phyloP scores from a whole-genome alignment of 2,797 vertebrate genomes.

The Crenuchus spilurus region DNA sequence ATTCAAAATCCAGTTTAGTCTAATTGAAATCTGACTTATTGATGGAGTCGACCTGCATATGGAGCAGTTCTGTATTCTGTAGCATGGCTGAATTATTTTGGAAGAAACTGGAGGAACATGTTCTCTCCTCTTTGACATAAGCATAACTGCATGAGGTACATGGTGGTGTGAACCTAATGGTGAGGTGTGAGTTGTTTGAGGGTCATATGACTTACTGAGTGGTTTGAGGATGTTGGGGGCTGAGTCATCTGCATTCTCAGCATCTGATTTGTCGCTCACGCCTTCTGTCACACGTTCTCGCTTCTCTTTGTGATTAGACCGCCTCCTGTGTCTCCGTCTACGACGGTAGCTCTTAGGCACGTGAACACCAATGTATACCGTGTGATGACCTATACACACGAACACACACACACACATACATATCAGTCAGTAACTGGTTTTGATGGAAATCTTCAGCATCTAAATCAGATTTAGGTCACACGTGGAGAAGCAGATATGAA shows the following conservation, averaged over 20 bases:
- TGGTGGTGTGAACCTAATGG: too few species aligned
- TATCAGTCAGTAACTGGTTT: too few species aligned
- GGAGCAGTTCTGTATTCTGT: too few species aligned
- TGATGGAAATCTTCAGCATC: not conserved
- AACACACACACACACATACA: slow-evolving; percentile 21
- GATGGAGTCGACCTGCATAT: too few species aligned
- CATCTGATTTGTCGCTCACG: slow-evolving; percentile 85
- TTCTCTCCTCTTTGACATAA: too few species aligned
- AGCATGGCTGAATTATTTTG: too few species aligned
- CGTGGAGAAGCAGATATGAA: not conserved
- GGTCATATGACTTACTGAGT: slow-evolving; percentile 85
- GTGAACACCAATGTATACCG: slow-evolving; percentile 95
- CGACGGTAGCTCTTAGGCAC: slow-evolving; percentile 96
- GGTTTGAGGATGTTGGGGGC: slow-evolving; percentile 87
- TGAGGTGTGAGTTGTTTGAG: not conserved
- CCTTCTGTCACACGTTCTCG: slow-evolving; percentile 84
- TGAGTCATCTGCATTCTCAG: slow-evolving; percentile 84
- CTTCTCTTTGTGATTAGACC: slow-evolving; percentile 88
- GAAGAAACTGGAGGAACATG: too few species aligned
- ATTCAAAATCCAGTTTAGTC: too few species aligned
- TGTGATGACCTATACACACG: slow-evolving; percentile 87
- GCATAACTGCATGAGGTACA: too few species aligned
- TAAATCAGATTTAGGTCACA: not conserved
- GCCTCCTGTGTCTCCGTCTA: slow-evolving; percentile 88
- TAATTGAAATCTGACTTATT: too few species aligned